Percentiles rank a stretch among this genome's conserved stretches.
Conservation (phyloP, 2,797 vertebrate species). For the Carapus acus region DNA sequence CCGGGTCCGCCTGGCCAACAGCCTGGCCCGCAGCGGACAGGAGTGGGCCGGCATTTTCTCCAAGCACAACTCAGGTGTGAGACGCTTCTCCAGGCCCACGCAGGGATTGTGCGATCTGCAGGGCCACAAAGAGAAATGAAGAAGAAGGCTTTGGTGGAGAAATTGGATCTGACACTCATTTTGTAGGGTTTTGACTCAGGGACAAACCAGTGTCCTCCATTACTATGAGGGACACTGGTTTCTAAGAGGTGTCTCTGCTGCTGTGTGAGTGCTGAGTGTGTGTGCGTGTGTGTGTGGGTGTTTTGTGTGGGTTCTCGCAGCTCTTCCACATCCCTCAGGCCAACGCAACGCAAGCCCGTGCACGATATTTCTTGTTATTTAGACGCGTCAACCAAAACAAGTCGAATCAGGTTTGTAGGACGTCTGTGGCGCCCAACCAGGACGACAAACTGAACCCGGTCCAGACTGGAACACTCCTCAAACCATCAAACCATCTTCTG, state of each 20-base stretch:
- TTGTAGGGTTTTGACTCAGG: too few relatives aligned
- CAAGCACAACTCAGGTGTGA: constrained; percentile 81
- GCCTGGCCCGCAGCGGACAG: constrained; percentile 75
- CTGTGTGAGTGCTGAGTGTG: too few relatives aligned
- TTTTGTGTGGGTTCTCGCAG: not conserved
- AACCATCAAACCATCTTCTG: not conserved
- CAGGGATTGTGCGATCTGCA: too few relatives aligned
- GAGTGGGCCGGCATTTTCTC: constrained; percentile 80
- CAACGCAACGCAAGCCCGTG: constrained; percentile 20
- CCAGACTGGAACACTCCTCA: too few relatives aligned
- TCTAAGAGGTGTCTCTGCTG: too few relatives aligned
- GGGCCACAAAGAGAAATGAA: too few relatives aligned
- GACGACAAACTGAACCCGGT: too few relatives aligned
- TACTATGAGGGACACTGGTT: too few relatives aligned
- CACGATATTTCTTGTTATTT: constrained; percentile 11
- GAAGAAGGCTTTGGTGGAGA: not conserved
- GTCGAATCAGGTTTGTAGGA: too few relatives aligned
- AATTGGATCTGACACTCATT: not conserved
- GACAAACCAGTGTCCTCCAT: too few relatives aligned
- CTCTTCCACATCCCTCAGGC: constrained; percentile 15
- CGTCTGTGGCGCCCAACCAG: too few relatives aligned
- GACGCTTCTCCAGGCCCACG: not conserved
- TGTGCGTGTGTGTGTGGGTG: constrained; percentile 44
- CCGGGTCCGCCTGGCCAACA: constrained; percentile 83
- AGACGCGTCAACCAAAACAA: not conserved